Percentiles rank a stretch among this genome's conserved stretches.
These are phyloP conservation scores for Crocuta crocuta DNA, from an alignment of 2,113 vertebrate genomes.

Conservation along the genomic window DNA sequence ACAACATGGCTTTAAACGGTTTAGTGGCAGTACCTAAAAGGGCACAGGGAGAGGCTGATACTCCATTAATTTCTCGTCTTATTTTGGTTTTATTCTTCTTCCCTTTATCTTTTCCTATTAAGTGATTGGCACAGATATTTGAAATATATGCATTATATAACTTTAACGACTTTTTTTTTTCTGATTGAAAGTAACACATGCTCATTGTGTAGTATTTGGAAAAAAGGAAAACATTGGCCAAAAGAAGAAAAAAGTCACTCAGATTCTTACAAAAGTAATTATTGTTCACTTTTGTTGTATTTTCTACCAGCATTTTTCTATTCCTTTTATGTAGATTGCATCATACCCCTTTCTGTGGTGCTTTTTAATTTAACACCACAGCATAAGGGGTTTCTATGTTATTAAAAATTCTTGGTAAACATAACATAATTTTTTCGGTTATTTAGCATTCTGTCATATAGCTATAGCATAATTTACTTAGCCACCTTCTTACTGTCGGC, in stretches of 20 bases:
- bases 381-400: constrained; percentile 48
- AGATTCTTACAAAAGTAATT: constrained; percentile 50
- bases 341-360: background rate
- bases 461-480: constrained; percentile 77
- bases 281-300: constrained; percentile 44
- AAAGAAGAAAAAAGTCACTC: constrained; percentile 36
- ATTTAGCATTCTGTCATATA: constrained; percentile 74
- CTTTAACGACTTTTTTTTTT: background rate
- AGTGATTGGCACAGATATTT: background rate
- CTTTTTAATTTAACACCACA: constrained; percentile 56
- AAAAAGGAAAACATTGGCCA: background rate
- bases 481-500: constrained; percentile 70
- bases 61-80: background rate
- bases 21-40: constrained; percentile 6
- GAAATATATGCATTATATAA: background rate
- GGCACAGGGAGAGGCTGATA: background rate
- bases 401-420: constrained; percentile 74
- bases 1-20: constrained; percentile 42
- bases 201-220: background rate
- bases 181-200: background rate
- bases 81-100: background rate
- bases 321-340: constrained; percentile 36
- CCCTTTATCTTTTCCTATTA: background rate
- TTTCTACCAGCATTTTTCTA: constrained; percentile 39
- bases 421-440: constrained; percentile 55